phyloP scores from a whole-genome alignment of 2,113 vertebrate genomes.

The Mellivora capensis region DNA sequence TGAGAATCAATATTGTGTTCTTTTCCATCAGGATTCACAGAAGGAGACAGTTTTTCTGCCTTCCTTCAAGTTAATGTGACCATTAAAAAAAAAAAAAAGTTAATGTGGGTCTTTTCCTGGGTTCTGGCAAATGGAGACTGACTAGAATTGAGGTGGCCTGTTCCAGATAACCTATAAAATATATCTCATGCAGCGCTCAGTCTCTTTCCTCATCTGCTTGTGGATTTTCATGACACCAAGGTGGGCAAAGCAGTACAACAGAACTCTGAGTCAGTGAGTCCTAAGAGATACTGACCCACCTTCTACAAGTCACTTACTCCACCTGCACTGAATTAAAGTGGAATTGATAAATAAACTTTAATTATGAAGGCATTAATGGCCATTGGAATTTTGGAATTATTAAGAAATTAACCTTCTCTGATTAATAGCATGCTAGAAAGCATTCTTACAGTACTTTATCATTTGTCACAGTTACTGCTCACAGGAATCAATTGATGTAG shows the following conservation, averaged over 20 bases:
- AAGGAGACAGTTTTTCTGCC: not conserved
- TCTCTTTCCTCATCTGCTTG: not conserved
- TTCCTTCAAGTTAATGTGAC: not conserved
- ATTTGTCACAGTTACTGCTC: not conserved
- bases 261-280: not conserved
- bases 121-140: not conserved
- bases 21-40: not conserved
- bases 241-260: not conserved
- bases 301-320: not conserved
- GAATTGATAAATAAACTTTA: not conserved
- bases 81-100: not conserved
- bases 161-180: not conserved
- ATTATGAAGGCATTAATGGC: not conserved
- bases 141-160: not conserved
- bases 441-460: not conserved
- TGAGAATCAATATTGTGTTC: not conserved
- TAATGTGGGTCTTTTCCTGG: not conserved
- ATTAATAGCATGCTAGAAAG: not conserved
- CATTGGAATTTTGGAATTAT: not conserved
- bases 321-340: not conserved
- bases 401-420: not conserved
- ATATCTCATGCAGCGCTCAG: rapidly evolving
- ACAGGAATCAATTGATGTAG: not conserved
- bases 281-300: not conserved
- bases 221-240: not conserved